Conservation (phyloP, 1,140 invertebrate species). For the Camponotus vicinus region DNA sequence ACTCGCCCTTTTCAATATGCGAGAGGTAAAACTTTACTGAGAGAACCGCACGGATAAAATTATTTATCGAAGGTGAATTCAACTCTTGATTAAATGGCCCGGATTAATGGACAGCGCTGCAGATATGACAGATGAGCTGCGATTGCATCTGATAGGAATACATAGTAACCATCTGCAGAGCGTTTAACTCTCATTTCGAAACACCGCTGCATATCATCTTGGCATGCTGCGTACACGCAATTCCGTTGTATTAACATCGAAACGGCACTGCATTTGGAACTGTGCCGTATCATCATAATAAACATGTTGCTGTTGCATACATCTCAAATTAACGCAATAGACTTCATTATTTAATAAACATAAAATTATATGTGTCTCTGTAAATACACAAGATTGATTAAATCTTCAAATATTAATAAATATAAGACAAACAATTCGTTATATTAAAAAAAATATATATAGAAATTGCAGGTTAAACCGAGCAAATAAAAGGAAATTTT, state of each 20-base stretch:
- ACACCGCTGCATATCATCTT: slow-evolving; percentile 44
- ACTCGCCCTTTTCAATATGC: background rate
- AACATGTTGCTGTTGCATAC: slow-evolving; percentile 29
- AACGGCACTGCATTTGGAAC: slow-evolving; percentile 1
- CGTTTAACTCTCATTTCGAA: slow-evolving; percentile 55
- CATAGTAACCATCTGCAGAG: slow-evolving; percentile 31
- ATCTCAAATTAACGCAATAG: background rate
- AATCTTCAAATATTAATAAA: background rate
- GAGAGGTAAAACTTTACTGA: background rate
- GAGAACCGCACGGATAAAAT: slow-evolving; percentile 1
- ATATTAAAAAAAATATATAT: too few relatives aligned
- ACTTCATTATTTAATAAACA: slow-evolving; percentile 37
- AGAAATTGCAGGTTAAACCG: too few relatives aligned
- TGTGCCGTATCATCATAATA: slow-evolving; percentile 31
- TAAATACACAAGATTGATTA: background rate
- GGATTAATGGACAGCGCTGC: slow-evolving; percentile 31
- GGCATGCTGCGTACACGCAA: slow-evolving; percentile 38
- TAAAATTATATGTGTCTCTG: background rate
- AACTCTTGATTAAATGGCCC: slow-evolving; percentile 23
- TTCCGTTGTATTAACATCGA: slow-evolving; percentile 16
- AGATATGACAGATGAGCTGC: slow-evolving; percentile 46
- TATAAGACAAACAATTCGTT: too few relatives aligned
- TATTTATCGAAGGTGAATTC: slow-evolving; percentile 30
- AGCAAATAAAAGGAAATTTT: background rate
- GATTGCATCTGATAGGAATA: slow-evolving; percentile 48